Conservation (phyloP, 2,113 vertebrate genomes). For the Vidua chalybeata region DNA sequence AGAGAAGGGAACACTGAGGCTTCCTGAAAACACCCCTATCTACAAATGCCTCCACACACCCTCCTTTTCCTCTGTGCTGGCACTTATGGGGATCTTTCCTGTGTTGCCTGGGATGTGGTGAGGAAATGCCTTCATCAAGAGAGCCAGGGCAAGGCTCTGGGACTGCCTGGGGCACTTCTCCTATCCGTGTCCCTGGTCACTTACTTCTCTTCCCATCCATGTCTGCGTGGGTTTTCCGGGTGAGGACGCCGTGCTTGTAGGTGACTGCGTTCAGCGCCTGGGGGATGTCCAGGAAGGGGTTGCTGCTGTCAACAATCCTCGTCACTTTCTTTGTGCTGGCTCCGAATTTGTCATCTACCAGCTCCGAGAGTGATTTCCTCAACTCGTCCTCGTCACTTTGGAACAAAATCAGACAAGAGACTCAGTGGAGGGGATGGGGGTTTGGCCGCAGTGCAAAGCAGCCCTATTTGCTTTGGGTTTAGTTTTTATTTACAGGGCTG, state of each 20-base stretch:
- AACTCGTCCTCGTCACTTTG: slow-evolving; percentile 94
- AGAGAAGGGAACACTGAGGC: neutral
- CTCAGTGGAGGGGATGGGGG: neutral
- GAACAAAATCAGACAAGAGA: slow-evolving; percentile 42
- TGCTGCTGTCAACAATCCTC: slow-evolving; percentile 91
- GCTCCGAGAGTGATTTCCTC: slow-evolving; percentile 94
- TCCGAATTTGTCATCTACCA: slow-evolving; percentile 95
- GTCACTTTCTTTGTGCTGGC: slow-evolving; percentile 88
- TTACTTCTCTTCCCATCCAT: slow-evolving; percentile 97
- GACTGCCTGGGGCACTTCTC: neutral
- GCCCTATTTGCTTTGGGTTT: neutral
- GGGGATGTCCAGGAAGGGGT: slow-evolving; percentile 95
- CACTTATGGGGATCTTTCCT: neutral
- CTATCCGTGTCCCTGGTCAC: slow-evolving; percentile 29
- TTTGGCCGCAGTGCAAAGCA: neutral
- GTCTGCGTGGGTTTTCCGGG: slow-evolving; percentile 93
- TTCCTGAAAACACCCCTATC: neutral
- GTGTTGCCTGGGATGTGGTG: neutral
- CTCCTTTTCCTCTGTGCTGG: neutral
- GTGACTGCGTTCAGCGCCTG: slow-evolving; percentile 89
- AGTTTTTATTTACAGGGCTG: neutral
- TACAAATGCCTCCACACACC: neutral
- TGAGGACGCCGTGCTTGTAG: slow-evolving; percentile 94
- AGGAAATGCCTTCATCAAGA: neutral
- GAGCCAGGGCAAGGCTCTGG: neutral